phyloP scores from a whole-genome alignment of 2,797 vertebrate species.

The Nyctibius grandis region DNA sequence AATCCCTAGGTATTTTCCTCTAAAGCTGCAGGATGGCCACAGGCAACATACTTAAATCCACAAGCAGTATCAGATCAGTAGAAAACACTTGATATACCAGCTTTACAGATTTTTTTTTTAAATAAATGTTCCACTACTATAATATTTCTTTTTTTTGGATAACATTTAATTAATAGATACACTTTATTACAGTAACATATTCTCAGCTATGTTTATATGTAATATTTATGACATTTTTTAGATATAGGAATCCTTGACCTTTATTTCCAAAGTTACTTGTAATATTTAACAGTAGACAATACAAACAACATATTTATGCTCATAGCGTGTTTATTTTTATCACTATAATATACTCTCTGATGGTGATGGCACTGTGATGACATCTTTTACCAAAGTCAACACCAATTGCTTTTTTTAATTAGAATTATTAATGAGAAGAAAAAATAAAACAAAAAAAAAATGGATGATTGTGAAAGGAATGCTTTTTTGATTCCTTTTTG shows the following conservation, averaged over 20 bases:
- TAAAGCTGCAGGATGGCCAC: background rate
- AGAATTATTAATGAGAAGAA: background rate
- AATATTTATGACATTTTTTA: background rate
- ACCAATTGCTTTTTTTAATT: background rate
- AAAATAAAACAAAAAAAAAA: background rate
- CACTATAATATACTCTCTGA: background rate
- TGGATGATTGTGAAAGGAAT: background rate
- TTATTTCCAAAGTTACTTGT: background rate
- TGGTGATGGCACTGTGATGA: background rate
- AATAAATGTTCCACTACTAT: background rate
- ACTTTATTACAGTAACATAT: background rate
- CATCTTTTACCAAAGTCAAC: background rate
- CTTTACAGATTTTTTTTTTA: background rate
- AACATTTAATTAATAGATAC: background rate
- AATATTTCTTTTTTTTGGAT: background rate
- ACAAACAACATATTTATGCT: background rate
- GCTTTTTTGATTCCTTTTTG: background rate
- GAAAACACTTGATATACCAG: background rate
- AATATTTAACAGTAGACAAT: background rate
- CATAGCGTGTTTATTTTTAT: background rate
- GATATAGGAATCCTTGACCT: background rate
- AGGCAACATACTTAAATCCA: background rate
- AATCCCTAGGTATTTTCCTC: background rate
- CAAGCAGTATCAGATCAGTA: background rate
- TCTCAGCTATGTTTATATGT: background rate